These are phyloP conservation scores for Callosobruchus maculatus DNA, from an alignment of 2,888 invertebrate genomes.

Conservation along the genomic window DNA sequence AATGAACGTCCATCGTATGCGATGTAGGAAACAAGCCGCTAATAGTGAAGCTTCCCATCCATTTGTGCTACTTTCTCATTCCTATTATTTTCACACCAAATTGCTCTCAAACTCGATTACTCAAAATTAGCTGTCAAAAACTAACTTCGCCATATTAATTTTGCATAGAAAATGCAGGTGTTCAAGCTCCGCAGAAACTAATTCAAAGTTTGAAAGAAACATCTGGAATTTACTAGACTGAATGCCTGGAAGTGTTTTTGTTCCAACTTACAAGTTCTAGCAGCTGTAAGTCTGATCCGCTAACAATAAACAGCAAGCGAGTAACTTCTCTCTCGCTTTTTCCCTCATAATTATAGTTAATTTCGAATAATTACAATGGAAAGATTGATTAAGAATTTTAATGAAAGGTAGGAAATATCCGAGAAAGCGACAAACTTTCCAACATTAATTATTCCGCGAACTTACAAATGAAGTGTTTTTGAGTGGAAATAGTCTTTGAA, in stretches of 20 bases:
- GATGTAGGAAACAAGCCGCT: no score
- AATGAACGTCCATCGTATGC: no score
- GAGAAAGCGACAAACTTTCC: constrained; percentile 17
- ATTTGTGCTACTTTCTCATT: neutral
- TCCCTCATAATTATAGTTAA: constrained; percentile 21
- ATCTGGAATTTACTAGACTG: neutral
- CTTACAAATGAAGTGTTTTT: constrained; percentile 19
- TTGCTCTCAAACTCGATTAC: neutral
- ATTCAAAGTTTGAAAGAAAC: neutral
- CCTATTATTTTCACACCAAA: neutral
- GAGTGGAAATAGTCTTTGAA: constrained; percentile 17
- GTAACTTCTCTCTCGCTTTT: constrained; percentile 8
- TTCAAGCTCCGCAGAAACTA: neutral
- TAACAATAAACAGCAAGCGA: constrained; percentile 2
- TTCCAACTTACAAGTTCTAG: neutral
- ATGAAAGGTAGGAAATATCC: constrained; percentile 12
- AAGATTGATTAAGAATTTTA: constrained; percentile 27
- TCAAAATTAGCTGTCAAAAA: neutral
- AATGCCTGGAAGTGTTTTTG: neutral
- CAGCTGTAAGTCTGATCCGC: neutral
- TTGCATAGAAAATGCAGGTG: neutral
- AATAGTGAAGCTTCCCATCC: neutral
- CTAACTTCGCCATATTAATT: neutral
- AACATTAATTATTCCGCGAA: constrained; percentile 23
- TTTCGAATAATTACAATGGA: constrained; percentile 22